Evolutionary conservation across 2,113 vertebrate genomes (phyloP), one percentile per base, ranked within the genome.

Genomic region (Hippocampus abdominalis): DNA sequence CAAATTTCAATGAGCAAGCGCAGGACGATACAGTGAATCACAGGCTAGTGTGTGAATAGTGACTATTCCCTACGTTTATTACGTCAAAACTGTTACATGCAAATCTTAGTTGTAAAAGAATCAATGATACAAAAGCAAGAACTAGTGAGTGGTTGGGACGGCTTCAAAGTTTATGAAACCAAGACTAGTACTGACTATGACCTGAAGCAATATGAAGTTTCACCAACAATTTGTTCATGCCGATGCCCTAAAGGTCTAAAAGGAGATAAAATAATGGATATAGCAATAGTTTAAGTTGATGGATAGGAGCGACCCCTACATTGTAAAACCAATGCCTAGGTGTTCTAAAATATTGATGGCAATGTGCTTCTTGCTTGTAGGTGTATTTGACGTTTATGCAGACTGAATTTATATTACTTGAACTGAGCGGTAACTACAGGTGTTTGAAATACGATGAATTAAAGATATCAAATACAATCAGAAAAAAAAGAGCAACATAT

Each of bases 1-100:
- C 78, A 81, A 59, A 84, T 87, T 84, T 83, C 53, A 76, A 76
- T 77, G 69, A 78, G 80, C 79, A 81, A 86, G 83, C 82, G 82
- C 67, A 74, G 57, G 29, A 20, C 63, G 11, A 59, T 61, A 80
- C 63, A 81, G 56, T 75, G 4, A 75, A 57, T 78, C 48, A 68
- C n/a, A 29, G 68, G 23, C 1, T 23, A 27, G 70, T 64, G 76
- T 80, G 69, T 73, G 73, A 9, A 25, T 27, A 32, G 27, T 29
- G 16, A 60, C 27, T 60, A 60, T 60, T 60, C 27, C 11, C 32
- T 5, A 36, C 0, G 5, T 36, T 6, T 5, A 36, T 36, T 20
- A n/a, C 5, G 18, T 60, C 8, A 5, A 29, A 18, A 29, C 60
- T 46, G 73, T 77, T 69, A 81, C 51, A 69, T 73, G 79, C 72